phyloP scores from a whole-genome alignment of 1,140 invertebrate species.

The Drosophila murphyi region DNA sequence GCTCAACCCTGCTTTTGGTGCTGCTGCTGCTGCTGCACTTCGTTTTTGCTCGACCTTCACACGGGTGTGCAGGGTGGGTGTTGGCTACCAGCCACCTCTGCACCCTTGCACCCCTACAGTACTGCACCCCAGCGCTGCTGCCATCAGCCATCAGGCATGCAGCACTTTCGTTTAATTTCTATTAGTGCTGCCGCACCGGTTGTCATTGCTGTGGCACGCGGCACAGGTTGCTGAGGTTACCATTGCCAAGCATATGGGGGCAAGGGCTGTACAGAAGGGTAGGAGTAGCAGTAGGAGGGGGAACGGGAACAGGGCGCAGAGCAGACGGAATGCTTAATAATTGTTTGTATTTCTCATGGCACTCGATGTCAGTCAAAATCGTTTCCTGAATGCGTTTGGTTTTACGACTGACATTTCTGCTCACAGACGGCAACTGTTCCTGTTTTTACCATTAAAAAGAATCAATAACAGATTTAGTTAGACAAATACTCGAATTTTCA shows the following conservation, averaged over 20 bases:
- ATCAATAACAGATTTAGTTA: constrained; percentile 1
- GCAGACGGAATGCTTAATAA: constrained; percentile 40
- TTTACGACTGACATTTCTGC: constrained; percentile 24
- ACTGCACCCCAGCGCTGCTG: too few relatives aligned
- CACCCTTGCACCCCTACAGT: background rate
- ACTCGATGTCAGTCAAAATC: constrained; percentile 79
- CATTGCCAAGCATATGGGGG: constrained; percentile 26
- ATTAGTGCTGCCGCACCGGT: constrained; percentile 67
- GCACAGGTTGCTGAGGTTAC: constrained; percentile 79
- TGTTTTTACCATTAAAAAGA: background rate
- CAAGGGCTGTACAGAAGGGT: constrained; percentile 3
- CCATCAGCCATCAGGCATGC: constrained; percentile 4
- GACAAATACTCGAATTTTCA: background rate
- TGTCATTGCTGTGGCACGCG: constrained; percentile 77
- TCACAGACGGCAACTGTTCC: constrained; percentile 1
- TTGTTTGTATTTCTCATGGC: constrained; percentile 82
- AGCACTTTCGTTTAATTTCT: constrained; percentile 80
- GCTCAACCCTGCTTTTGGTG: background rate
- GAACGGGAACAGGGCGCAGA: constrained; percentile 14
- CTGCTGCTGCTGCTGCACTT: constrained; percentile 54
- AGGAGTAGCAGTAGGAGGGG: background rate
- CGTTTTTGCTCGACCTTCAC: constrained; percentile 58
- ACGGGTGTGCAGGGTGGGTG: constrained; percentile 29
- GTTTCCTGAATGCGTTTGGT: constrained; percentile 37
- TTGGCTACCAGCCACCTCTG: constrained; percentile 4